These are phyloP conservation scores for Bothrops jararaca DNA, from an alignment of 2,113 vertebrate species.

Conservation along the genomic window DNA sequence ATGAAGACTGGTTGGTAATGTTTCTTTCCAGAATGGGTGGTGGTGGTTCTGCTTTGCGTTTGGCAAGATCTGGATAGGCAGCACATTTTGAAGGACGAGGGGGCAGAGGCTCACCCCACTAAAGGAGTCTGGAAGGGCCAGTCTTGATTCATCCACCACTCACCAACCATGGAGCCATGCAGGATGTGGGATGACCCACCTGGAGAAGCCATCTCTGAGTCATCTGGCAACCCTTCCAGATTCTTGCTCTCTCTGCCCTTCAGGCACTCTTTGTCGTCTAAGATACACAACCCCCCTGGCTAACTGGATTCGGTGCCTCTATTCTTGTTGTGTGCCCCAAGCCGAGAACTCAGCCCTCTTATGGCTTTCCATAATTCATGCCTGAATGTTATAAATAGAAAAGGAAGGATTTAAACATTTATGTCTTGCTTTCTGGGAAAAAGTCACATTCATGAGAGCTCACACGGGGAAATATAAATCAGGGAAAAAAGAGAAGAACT, in stretches of 20 bases:
- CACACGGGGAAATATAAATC: not conserved
- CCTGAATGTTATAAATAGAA: not conserved
- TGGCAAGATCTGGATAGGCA: not conserved
- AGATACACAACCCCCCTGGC: not conserved
- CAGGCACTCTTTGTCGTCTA: not conserved
- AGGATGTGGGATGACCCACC: not conserved
- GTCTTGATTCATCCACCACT: not conserved
- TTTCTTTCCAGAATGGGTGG: not conserved
- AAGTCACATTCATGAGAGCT: not conserved
- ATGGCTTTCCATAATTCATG: not conserved
- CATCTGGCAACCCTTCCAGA: not conserved
- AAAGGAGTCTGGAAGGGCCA: not conserved
- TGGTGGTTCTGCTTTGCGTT: not conserved
- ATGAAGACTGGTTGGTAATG: not conserved
- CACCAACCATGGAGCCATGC: not conserved
- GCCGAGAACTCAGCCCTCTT: not conserved
- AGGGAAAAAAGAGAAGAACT: not conserved
- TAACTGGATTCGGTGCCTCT: not conserved
- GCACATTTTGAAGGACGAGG: not conserved
- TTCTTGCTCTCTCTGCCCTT: not conserved
- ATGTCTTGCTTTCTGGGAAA: not conserved
- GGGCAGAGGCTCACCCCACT: not conserved
- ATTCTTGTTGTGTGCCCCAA: not conserved
- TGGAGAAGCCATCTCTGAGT: not conserved
- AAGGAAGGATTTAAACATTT: not conserved